phyloP scores from a whole-genome alignment of 2,797 vertebrate species.

The Sparidentex hasta region DNA sequence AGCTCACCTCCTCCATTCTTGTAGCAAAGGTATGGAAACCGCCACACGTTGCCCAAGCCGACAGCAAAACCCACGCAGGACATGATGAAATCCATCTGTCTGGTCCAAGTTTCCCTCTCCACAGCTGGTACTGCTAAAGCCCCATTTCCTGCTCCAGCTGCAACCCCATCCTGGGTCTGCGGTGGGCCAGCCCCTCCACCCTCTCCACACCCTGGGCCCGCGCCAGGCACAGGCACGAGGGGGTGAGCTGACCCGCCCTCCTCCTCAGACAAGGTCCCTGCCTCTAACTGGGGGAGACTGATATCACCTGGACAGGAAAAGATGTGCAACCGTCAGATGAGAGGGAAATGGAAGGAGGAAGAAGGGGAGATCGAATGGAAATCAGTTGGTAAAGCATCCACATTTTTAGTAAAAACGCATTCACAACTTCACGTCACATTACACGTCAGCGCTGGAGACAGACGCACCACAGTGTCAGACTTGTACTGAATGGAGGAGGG shows the following conservation, averaged over 20 bases:
- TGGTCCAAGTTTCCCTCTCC: constrained; percentile 89
- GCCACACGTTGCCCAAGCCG: constrained; percentile 90
- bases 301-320: constrained; percentile 75
- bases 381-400: no score
- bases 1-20: constrained; percentile 91
- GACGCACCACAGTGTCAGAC: constrained; percentile 23
- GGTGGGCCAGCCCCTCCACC: constrained; percentile 69
- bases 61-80: constrained; percentile 91
- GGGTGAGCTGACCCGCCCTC: constrained; percentile 74
- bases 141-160: constrained; percentile 56
- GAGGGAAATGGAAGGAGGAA: neutral
- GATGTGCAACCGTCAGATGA: constrained; percentile 5
- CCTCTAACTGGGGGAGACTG: constrained; percentile 78
- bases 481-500: constrained; percentile 41
- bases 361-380: neutral
- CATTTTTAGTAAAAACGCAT: neutral
- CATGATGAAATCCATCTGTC: constrained; percentile 93
- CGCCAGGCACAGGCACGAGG: constrained; percentile 76
- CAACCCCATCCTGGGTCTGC: constrained; percentile 66
- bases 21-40: constrained; percentile 91
- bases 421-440: constrained; percentile 2
- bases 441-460: constrained; percentile 14
- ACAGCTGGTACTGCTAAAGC: constrained; percentile 53
- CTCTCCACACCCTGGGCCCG: constrained; percentile 66
- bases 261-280: constrained; percentile 78